phyloP scores from a whole-genome alignment of 1,140 invertebrate species.

The Helicorthomorpha holstii region DNA sequence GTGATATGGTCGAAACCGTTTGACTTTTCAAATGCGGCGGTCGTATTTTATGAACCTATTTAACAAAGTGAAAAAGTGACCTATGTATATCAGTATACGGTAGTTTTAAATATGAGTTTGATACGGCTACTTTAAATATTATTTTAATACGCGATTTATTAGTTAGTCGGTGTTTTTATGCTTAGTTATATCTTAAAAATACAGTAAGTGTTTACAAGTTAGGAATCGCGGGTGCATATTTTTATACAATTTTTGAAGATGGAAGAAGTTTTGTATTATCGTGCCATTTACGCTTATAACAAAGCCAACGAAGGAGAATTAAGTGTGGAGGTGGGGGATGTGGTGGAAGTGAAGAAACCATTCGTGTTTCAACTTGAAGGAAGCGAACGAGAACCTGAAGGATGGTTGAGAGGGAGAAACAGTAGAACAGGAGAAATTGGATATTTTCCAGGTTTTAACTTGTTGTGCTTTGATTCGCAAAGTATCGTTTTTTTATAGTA shows the following conservation, averaged over 20 bases:
- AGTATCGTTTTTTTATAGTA: not conserved
- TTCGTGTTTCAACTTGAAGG: conserved; percentile 14
- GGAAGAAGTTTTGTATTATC: conserved; percentile 12
- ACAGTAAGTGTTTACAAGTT: too few relatives aligned
- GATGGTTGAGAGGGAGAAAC: conserved; percentile 15
- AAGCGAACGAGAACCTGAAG: conserved; percentile 14
- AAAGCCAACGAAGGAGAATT: conserved; percentile 11
- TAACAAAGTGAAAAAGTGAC: too few relatives aligned
- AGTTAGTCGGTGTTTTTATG: too few relatives aligned
- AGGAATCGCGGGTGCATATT: too few relatives aligned
- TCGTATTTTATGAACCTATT: too few relatives aligned
- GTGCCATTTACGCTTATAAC: conserved; percentile 11
- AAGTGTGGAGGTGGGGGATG: conserved; percentile 10
- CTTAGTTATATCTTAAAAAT: too few relatives aligned
- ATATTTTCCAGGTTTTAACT: conserved; percentile 13
- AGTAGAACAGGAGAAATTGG: conserved; percentile 14
- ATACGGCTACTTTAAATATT: too few relatives aligned
- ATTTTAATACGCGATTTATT: too few relatives aligned
- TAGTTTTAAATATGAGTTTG: too few relatives aligned
- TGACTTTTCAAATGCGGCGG: too few relatives aligned
- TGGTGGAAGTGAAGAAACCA: conserved; percentile 15
- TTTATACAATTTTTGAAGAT: conserved; percentile 6
- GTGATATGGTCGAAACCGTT: too few relatives aligned
- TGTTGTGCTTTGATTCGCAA: not conserved
- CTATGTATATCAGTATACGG: too few relatives aligned